Conservation (phyloP, 2,888 invertebrate species). For the Heterodera filipjevi region DNA sequence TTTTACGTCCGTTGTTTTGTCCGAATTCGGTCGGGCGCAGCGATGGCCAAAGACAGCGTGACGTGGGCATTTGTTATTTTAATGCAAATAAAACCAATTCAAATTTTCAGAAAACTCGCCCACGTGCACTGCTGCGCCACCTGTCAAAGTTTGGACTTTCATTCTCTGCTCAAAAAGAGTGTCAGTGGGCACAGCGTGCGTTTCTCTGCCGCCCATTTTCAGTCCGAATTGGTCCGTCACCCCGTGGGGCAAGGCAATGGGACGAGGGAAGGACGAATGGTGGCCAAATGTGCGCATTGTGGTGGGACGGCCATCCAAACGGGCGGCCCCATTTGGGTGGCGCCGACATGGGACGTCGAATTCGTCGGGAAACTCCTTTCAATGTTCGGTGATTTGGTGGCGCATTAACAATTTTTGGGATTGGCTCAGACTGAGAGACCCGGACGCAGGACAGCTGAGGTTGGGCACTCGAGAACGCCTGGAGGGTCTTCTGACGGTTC, state of each 20-base stretch:
- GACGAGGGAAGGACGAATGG: background rate
- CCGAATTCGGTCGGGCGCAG: conserved; percentile 78
- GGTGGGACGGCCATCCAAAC: conserved; percentile 70
- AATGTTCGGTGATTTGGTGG: conserved; percentile 38
- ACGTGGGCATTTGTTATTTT: conserved; percentile 70
- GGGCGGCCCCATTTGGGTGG: conserved; percentile 93
- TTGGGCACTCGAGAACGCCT: conserved; percentile 76
- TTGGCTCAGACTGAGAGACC: conserved; percentile 51
- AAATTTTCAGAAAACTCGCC: conserved; percentile 76
- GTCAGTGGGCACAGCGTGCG: conserved; percentile 48
- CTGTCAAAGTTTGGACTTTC: conserved; percentile 80
- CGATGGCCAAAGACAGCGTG: conserved; percentile 82
- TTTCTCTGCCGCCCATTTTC: conserved; percentile 41
- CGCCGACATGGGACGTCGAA: conserved; percentile 78
- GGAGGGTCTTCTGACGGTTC: conserved; percentile 79
- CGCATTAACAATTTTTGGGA: background rate
- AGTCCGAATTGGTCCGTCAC: conserved; percentile 38
- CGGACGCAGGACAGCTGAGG: conserved; percentile 69
- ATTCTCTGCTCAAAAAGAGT: conserved; percentile 74
- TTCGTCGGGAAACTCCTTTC: conserved; percentile 78
- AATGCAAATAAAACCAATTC: too few relatives aligned
- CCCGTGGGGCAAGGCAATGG: background rate
- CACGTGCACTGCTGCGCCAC: conserved; percentile 87
- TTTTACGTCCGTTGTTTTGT: conserved; percentile 95
- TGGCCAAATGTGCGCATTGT: conserved; percentile 55